phyloP scores from a whole-genome alignment of 30 jellyfish, hydroid and myxozoan species.

The Mastigias papua region DNA sequence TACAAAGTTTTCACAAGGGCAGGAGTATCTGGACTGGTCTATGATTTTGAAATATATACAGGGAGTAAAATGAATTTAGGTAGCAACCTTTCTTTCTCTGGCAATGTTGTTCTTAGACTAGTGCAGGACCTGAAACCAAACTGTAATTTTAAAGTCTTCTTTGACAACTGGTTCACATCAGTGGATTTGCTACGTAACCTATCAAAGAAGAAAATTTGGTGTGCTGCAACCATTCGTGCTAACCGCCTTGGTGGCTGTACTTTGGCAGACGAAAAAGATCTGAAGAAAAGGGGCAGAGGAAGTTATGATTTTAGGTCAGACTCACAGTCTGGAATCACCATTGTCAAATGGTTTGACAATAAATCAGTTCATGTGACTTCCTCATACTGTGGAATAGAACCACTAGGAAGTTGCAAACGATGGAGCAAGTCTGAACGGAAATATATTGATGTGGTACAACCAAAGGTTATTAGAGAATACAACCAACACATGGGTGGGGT shows the following conservation, averaged over 20 bases:
- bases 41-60: conserved; percentile 67
- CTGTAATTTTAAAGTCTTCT: conserved; percentile 53
- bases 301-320: conserved; percentile 59
- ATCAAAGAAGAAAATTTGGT: conserved; percentile 50
- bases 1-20: conserved; percentile 70
- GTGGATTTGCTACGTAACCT: conserved; percentile 55
- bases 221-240: conserved; percentile 72
- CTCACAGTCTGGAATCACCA: conserved; percentile 64
- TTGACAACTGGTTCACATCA: conserved; percentile 83
- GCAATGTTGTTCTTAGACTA: conserved; percentile 76
- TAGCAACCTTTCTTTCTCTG: conserved; percentile 54
- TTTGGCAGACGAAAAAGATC: conserved; percentile 62
- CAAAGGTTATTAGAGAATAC: conserved; percentile 39
- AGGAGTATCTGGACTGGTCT: conserved; percentile 67
- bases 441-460: conserved; percentile 9
- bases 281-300: conserved; percentile 66
- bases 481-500: conserved; percentile 80
- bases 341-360: conserved; percentile 78
- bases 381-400: conserved; percentile 76
- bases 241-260: conserved; percentile 75
- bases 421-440: conserved; percentile 46
- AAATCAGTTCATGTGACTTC: conserved; percentile 71
- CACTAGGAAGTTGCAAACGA: conserved; percentile 44
- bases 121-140: conserved; percentile 61
- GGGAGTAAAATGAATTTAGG: conserved; percentile 29